Evolutionary conservation across 1,140 invertebrate genomes (phyloP), one percentile per base, ranked within the genome.

Genomic region (Drosophila nigrodunni): DNA sequence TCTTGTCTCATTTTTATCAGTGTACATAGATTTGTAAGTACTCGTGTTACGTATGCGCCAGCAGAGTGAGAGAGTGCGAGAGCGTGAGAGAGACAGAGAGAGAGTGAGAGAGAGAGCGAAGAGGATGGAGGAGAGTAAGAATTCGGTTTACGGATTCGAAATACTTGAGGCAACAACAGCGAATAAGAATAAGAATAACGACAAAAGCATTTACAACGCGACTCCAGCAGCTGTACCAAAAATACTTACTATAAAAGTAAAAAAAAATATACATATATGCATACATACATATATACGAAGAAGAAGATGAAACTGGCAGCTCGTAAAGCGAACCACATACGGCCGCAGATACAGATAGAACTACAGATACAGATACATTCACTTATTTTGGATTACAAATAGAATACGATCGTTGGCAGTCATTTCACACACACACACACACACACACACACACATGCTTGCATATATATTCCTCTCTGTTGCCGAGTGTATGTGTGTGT

Each of bases 381-480:
- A 87, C 70, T 87, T 88, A 78, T 87, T 86, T 87, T 87, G 82
- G 82, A 87, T 87, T 87, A 87, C 82, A 87, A 87, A 87, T 87
- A 88, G 82, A 87, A 87, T 88, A 87, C 82, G 82, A 87, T 80
- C 83, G 83, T 86, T 85, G 74, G 66, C 78, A 80, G 77, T 74
- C 57, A 66, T 15, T 72, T 47, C 50, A 49, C 34, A 34, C 43
- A 25, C 35, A 50, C 34, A 10, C 50, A 49, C 34, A 34, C 43
- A 25, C 35, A 50, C 34, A 10, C 49, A 52, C 73, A 81, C 73
- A 61, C 15, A 15, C 15, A 15, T 15, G 15, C 15, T 15, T 61
- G 70, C 59, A 25, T 49, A 49, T 25, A 49, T 10, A 21, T 34
- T 43, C 13, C 41, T 43, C 41, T 43, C 41, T 13, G 41, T 43